Evolutionary conservation across 2,113 vertebrate species (phyloP).

Genomic region (Anser brachyrhynchus): DNA sequence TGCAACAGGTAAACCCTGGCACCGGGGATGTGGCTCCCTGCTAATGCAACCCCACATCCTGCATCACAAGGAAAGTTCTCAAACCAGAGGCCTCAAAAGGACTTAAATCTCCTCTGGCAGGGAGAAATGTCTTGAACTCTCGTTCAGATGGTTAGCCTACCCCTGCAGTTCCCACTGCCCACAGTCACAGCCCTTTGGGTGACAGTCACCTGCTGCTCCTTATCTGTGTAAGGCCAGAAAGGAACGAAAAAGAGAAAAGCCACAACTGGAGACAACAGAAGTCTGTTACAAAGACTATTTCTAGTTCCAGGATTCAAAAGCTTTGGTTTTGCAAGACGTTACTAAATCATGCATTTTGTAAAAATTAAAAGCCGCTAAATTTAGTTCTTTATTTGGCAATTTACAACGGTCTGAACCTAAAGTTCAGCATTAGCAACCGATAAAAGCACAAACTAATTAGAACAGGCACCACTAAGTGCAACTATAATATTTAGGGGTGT

Average conservation of each 20-base stretch:
- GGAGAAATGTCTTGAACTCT: not conserved
- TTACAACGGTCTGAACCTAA: not conserved
- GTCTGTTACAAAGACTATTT: not conserved
- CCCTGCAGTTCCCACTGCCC: not conserved
- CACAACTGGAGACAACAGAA: not conserved
- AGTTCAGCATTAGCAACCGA: not conserved
- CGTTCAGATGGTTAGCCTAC: not conserved
- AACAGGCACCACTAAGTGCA: not conserved
- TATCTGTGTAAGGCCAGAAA: not conserved
- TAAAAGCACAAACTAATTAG: not conserved
- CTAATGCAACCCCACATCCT: not conserved
- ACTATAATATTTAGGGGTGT: not conserved
- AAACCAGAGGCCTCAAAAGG: not conserved
- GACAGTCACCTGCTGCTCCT: constrained; percentile 1
- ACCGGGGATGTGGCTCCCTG: not conserved
- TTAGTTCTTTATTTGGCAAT: not conserved
- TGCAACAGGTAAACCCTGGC: not conserved
- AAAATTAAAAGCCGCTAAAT: not conserved
- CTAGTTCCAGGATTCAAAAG: not conserved
- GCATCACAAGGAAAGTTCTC: not conserved
- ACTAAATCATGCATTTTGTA: not conserved
- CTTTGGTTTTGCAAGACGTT: not conserved
- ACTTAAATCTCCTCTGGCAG: not conserved
- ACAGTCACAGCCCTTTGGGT: not conserved
- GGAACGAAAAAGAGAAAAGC: not conserved